These are phyloP conservation scores for Pelodiscus sinensis DNA, from an alignment of 2,113 vertebrate genomes.

Conservation along the genomic window DNA sequence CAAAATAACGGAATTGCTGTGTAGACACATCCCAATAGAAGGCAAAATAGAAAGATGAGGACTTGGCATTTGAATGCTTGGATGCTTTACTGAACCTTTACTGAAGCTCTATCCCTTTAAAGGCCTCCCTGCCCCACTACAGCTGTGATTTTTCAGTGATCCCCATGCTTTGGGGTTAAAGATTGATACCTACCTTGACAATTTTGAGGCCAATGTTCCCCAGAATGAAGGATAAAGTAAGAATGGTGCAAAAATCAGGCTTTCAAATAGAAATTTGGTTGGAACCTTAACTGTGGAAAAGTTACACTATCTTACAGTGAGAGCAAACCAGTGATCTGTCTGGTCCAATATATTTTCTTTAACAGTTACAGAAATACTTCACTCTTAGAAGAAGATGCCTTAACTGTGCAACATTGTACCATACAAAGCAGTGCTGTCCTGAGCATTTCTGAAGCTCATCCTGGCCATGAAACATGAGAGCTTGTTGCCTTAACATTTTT, in stretches of 20 bases:
- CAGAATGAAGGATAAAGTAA: not conserved
- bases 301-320: not conserved
- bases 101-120: not conserved
- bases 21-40: not conserved
- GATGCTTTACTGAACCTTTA: not conserved
- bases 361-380: conserved; percentile 32
- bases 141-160: not conserved
- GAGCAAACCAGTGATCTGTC: not conserved
- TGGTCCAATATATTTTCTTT: not conserved
- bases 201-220: not conserved
- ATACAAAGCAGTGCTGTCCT: conserved; percentile 3
- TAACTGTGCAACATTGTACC: not conserved
- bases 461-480: conserved; percentile 13
- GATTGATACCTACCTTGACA: not conserved
- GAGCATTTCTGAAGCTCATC: not conserved
- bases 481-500: not conserved
- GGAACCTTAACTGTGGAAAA: not conserved
- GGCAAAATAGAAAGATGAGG: not conserved
- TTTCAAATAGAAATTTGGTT: not conserved
- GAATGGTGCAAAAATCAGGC: not conserved
- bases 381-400: not conserved
- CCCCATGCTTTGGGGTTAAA: not conserved
- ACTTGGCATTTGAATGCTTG: not conserved
- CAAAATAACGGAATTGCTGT: too few relatives aligned
- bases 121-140: not conserved